Percentiles rank a stretch among this genome's conserved stretches.
These are phyloP conservation scores for Chaetorhynchus papuensis DNA, from an alignment of 2,113 vertebrate species.

Conservation along the genomic window DNA sequence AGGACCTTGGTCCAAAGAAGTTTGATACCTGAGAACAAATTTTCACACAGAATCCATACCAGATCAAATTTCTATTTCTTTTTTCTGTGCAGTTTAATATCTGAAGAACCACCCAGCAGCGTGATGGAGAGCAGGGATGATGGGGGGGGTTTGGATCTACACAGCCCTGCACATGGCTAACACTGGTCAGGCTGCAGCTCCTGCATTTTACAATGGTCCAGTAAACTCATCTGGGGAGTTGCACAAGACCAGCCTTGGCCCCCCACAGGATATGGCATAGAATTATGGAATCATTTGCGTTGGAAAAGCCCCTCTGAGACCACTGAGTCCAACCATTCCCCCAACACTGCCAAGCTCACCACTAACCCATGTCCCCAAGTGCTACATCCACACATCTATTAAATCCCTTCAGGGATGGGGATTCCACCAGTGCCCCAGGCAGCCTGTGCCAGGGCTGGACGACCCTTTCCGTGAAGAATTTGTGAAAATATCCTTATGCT, in stretches of 20 bases:
- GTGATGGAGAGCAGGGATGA: background rate
- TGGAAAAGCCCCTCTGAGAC: background rate
- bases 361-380: background rate
- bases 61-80: background rate
- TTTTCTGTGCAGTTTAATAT: background rate
- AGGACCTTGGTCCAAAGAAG: background rate
- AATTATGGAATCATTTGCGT: background rate
- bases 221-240: background rate
- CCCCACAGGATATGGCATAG: accelerated
- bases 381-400: background rate
- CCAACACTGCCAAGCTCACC: background rate
- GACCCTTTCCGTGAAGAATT: background rate
- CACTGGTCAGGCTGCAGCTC: background rate
- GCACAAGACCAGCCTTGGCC: background rate
- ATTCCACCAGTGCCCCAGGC: background rate
- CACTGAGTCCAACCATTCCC: background rate
- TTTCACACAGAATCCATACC: background rate
- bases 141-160: background rate
- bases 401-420: background rate
- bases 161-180: background rate
- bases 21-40: background rate
- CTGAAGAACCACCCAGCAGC: background rate
- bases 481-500: background rate
- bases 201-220: background rate
- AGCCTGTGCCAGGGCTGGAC: background rate